Evolutionary conservation across 2,888 invertebrate genomes (phyloP), one percentile per base, ranked within the genome.

Genomic region (Drosophila pseudotalamancana): DNA sequence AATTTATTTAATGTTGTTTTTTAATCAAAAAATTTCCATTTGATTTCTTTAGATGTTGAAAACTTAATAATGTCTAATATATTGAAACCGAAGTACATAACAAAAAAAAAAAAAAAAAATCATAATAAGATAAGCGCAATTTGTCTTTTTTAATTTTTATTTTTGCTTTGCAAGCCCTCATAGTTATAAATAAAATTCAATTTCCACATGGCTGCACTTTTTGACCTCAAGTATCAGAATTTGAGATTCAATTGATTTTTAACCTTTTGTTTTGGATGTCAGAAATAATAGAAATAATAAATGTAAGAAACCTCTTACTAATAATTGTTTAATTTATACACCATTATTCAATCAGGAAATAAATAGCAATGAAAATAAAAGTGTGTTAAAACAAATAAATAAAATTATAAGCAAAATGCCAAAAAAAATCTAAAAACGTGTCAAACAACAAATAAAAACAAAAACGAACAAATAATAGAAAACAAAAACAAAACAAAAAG

Each of bases 391-490:
- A 16, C 16, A 19, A 49, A 54, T 49, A 37, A 4, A 43, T n/a
- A 45, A 19, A 21, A 9, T 6, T 56, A 42, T 60, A 59, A 32
- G 45, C 56, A 16, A 45, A 70, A 56, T 67, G 51, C 50, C 55
- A 31, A 49, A 64, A 54, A 57, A 43, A 25, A 62, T 42, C 12
- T 23, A 51, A 23, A 65, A 83, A 88, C 82, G 62, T 84, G 82
- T 87, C 85, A 72, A 84, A 70, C 85, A 37, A 60, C 66, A 66
- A 57, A 49, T 25, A 61, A 42, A 70, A 27, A 49, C 37, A 25
- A 56, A 57, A 37, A 1, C 5, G 46, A 48, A 53, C 34, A 37
- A 65, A 40, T 25, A 39, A 51, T 35, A 19, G 12, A 31, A 9
- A 1, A 23, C 3, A n/a, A 2, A 34, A 32, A 43, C 61, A 43